Percentiles rank a stretch among this genome's conserved stretches.
Evolutionary conservation across 2,113 vertebrate genomes (phyloP).

Genomic region (Gracilinanus agilis): DNA sequence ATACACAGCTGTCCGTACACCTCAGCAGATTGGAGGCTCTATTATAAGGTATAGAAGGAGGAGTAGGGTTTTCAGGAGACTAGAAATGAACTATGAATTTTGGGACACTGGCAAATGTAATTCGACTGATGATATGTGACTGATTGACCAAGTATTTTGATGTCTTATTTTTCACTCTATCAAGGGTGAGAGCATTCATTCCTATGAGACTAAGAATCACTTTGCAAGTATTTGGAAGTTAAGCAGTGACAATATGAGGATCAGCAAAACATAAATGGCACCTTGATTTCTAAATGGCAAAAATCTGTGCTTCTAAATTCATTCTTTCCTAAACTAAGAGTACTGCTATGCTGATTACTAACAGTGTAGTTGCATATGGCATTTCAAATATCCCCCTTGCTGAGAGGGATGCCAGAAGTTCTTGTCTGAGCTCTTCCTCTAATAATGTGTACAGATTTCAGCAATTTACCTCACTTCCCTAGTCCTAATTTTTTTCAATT

Average conservation of each 20-base stretch:
- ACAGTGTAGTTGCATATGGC: neutral
- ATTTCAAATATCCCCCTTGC: neutral
- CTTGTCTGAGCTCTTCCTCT: neutral
- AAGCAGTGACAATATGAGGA: neutral
- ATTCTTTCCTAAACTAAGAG: neutral
- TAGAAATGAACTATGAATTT: neutral
- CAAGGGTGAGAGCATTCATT: constrained; percentile 1
- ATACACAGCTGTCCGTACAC: constrained; percentile 48
- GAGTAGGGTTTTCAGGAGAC: constrained; percentile 7
- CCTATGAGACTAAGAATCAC: neutral
- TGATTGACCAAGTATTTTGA: neutral
- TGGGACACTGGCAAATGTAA: neutral
- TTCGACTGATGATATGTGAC: neutral
- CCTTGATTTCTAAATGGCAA: neutral
- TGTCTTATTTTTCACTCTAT: neutral
- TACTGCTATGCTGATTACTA: neutral
- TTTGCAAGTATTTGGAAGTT: constrained; percentile 4
- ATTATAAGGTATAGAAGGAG: neutral
- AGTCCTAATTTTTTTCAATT: neutral
- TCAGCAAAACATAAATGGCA: neutral
- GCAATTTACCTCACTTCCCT: neutral
- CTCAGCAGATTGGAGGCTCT: constrained; percentile 27
- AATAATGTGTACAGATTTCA: neutral
- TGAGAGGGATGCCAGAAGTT: neutral
- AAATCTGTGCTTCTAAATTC: neutral